phyloP scores from a whole-genome alignment of 2,888 invertebrate species.

The Clanis bilineata region DNA sequence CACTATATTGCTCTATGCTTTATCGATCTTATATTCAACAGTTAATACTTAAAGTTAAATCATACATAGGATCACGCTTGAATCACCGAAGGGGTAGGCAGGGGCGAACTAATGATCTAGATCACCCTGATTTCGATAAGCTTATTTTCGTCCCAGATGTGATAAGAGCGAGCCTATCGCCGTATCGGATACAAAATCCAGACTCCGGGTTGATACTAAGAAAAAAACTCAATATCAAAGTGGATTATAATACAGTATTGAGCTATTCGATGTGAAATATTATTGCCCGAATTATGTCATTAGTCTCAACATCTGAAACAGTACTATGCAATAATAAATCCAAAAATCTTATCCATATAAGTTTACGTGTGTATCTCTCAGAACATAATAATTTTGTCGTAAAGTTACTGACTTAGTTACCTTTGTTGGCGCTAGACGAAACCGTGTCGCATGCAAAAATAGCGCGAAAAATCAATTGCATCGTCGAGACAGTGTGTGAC shows the following conservation, averaged over 20 bases:
- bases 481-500: constrained; percentile 52
- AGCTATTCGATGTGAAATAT: not conserved
- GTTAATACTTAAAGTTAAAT: too few relatives aligned
- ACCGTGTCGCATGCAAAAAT: constrained; percentile 72
- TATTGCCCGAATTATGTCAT: not conserved
- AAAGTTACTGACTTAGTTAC: constrained; percentile 1
- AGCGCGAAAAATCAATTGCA: constrained; percentile 74
- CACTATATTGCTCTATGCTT: not conserved
- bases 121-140: too few relatives aligned
- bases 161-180: too few relatives aligned
- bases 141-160: too few relatives aligned
- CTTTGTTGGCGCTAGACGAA: constrained; percentile 27
- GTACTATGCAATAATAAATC: not conserved
- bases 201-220: too few relatives aligned
- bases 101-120: too few relatives aligned
- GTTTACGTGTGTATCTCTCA: not conserved
- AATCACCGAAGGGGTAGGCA: too few relatives aligned
- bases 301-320: not conserved
- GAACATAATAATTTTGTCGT: not conserved
- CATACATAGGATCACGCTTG: too few relatives aligned
- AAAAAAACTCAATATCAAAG: too few relatives aligned
- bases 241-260: not conserved
- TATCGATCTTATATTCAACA: not conserved
- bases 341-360: not conserved
- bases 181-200: too few relatives aligned